Evolutionary conservation across 2,113 vertebrate genomes (phyloP).

Genomic region (Megatriorchis doriae): DNA sequence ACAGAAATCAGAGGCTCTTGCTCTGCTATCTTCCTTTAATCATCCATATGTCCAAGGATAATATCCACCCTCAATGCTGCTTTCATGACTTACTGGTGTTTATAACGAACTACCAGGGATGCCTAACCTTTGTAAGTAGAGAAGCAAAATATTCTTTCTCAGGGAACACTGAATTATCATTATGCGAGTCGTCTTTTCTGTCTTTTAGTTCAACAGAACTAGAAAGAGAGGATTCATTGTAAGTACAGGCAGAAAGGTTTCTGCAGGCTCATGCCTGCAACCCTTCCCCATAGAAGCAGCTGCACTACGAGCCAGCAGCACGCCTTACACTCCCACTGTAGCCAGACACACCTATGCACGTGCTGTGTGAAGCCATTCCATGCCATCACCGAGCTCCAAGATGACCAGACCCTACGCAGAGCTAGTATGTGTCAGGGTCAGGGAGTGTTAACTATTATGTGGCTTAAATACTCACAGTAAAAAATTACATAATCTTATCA

Average conservation of each 20-base stretch:
- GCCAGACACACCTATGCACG: neutral
- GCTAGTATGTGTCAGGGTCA: fast-evolving
- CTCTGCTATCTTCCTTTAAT: neutral
- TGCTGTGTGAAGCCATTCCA: neutral
- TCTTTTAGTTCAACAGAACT: neutral
- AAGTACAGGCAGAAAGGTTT: neutral
- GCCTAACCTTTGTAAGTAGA: neutral
- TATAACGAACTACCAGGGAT: neutral
- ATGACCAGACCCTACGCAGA: neutral
- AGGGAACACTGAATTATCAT: neutral
- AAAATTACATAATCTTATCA: neutral
- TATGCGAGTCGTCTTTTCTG: neutral
- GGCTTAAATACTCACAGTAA: neutral
- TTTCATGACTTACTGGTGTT: neutral
- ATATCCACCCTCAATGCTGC: neutral
- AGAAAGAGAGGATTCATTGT: neutral
- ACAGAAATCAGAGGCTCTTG: neutral
- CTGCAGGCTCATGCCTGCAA: neutral
- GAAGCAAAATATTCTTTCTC: neutral
- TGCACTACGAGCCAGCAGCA: neutral
- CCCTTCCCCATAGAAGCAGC: neutral
- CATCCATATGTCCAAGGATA: neutral
- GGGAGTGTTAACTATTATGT: fast-evolving
- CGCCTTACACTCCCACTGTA: no score
- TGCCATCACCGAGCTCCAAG: neutral